Evolutionary conservation across 2,888 invertebrate genomes (phyloP).

Genomic region (Agriopis aurantiaria): DNA sequence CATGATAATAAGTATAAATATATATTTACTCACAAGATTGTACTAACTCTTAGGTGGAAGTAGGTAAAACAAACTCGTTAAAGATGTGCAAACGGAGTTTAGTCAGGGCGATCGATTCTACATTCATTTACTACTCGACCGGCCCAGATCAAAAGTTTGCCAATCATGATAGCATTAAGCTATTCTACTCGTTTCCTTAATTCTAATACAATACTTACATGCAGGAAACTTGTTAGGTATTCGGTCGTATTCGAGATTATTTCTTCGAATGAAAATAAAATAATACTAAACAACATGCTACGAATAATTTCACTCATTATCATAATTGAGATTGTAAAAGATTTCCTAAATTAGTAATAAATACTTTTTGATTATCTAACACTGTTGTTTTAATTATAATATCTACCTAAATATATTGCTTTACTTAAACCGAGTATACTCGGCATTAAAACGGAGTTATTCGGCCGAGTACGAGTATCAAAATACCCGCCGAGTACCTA

Average conservation of each 20-base stretch:
- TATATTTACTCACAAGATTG: slow-evolving; percentile 8
- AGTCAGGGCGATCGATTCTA: slow-evolving; percentile 59
- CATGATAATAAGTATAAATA: too few relatives aligned
- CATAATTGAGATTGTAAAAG: too few relatives aligned
- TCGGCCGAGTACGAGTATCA: too few relatives aligned
- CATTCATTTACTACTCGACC: slow-evolving; percentile 56
- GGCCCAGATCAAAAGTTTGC: slow-evolving; percentile 63
- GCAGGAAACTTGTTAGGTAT: slow-evolving; percentile 31
- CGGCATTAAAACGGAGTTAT: too few relatives aligned
- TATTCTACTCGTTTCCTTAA: slow-evolving; percentile 50
- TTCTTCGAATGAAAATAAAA: slow-evolving; percentile 16
- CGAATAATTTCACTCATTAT: slow-evolving; percentile 18
- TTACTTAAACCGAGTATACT: too few relatives aligned
- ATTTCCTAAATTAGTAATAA: too few relatives aligned
- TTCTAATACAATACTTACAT: slow-evolving; percentile 35
- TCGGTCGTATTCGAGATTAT: slow-evolving; percentile 16
- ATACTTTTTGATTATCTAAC: too few relatives aligned
- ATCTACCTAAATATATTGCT: too few relatives aligned
- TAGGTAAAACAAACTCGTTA: slow-evolving; percentile 62
- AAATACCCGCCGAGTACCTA: too few relatives aligned
- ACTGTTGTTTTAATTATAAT: too few relatives aligned
- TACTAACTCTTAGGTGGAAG: slow-evolving; percentile 44
- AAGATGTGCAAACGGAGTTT: slow-evolving; percentile 56
- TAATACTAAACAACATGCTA: slow-evolving; percentile 14
- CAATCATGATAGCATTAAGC: slow-evolving; percentile 58